Percentiles rank a stretch among this genome's conserved stretches.
phyloP scores from a whole-genome alignment of 2,797 vertebrate species.

The Lagorchestes hirsutus region DNA sequence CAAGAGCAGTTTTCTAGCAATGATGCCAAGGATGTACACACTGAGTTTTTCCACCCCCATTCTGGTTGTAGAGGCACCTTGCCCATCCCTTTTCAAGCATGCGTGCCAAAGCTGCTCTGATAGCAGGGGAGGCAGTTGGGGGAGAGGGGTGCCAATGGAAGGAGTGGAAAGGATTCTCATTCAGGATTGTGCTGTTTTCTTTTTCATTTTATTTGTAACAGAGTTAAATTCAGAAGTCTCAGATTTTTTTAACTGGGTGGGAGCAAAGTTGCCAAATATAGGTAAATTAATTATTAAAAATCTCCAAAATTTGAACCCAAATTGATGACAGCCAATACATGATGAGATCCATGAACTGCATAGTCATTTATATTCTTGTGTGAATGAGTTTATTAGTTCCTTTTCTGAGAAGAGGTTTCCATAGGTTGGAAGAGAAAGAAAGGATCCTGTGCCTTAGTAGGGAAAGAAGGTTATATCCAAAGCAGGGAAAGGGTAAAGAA shows the following conservation, averaged over 20 bases:
- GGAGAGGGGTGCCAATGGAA: not conserved
- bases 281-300: not conserved
- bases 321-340: not conserved
- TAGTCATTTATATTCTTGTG: not conserved
- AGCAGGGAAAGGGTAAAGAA: not conserved
- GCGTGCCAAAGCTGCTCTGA: not conserved
- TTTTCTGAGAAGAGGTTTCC: constrained; percentile 24
- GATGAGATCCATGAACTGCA: not conserved
- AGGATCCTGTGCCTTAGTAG: not conserved
- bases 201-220: not conserved
- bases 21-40: not conserved
- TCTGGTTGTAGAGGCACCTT: not conserved
- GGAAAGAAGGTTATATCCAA: not conserved
- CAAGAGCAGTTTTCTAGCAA: not conserved
- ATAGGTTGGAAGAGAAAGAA: not conserved
- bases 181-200: not conserved
- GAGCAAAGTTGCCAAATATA: not conserved
- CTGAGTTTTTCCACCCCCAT: not conserved
- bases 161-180: not conserved
- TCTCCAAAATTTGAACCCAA: not conserved
- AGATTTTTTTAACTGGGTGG: not conserved
- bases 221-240: not conserved
- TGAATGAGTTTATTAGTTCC: not conserved
- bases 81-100: not conserved
- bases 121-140: not conserved